Evolutionary conservation across 2,888 invertebrate species (phyloP).

Genomic region (Tenthredo amoena): DNA sequence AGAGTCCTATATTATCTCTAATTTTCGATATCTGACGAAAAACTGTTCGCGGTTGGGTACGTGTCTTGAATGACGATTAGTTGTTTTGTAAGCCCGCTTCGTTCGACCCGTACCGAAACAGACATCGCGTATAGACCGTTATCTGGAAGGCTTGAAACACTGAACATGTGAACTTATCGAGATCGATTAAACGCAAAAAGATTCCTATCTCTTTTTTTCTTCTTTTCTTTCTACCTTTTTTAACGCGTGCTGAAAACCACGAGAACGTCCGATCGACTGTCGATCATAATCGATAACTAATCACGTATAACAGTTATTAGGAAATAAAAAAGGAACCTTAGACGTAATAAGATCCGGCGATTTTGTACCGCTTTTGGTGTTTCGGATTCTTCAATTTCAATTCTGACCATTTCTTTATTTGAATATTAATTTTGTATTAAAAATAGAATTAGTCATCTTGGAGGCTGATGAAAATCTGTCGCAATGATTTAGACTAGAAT

Average conservation of each 20-base stretch:
- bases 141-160: conserved; percentile 33
- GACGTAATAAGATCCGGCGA: not conserved
- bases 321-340: not conserved
- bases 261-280: not conserved
- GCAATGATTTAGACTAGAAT: not conserved
- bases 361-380: not conserved
- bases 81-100: conserved; percentile 23
- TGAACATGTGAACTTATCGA: conserved; percentile 10
- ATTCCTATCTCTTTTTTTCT: not conserved
- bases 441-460: not conserved
- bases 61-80: conserved; percentile 34
- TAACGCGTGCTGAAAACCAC: not conserved
- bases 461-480: not conserved
- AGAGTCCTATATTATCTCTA: not conserved
- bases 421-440: not conserved
- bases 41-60: conserved; percentile 14
- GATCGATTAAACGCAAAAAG: conserved; percentile 32
- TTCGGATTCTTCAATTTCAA: not conserved
- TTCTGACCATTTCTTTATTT: not conserved
- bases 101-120: conserved; percentile 22
- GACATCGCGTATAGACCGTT: conserved; percentile 29
- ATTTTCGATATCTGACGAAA: conserved; percentile 20
- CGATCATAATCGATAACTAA: not conserved
- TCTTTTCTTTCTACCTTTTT: not conserved
- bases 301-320: not conserved